Base-by-base conservation (phyloP, 2,888 invertebrate genomes). In the Didymodactylos carnosus region DNA sequence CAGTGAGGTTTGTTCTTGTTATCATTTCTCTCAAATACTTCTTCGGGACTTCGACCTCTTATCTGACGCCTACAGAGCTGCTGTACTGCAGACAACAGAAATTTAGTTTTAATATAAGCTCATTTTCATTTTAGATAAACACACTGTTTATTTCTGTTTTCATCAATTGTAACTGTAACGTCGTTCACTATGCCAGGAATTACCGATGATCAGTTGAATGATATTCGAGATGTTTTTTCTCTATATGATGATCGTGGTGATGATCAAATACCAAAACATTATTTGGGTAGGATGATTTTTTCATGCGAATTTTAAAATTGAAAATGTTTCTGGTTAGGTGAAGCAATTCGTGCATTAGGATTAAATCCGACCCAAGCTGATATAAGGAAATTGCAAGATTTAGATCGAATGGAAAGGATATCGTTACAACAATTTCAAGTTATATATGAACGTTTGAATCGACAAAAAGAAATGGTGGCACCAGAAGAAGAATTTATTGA, bases 361-460 rank as follows among this genome's bases (percentile, higher is more conserved):
- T 97, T 97, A 84, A 99, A 99, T 85, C 98, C 98, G 46, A 98
- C 97, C 0, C 97, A 99, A 83, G 91, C 92, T 16, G 97, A 98
- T 84, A 95, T 99, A 16, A 94, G 92, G 84, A 97, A 95, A 82
- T 94, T 94, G 84, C 93, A n/a, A n/a, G 92, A 93, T 81, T 70
- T 79, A 82, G 87, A 89, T 80, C 97, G 98, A 83, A 35, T 62
- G 3, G 93, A 94, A 81, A 88, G 98, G 78, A 93, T 98, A 81
- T 92, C 92, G 74, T 98, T 98, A 84, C 98, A 98, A 86, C 94
- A 94, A 16, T 99, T 99, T 83, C 86, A 98, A 78, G 98, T 98
- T 70, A 98, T 99, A 81, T 91, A 94, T 82, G 86, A 93, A 87
- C 92, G 94, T 75, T 92, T 99, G 79, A 93, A 91, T 75, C 94